Conservation (phyloP, 1,140 invertebrate species). For the Ruditapes philippinarum region DNA sequence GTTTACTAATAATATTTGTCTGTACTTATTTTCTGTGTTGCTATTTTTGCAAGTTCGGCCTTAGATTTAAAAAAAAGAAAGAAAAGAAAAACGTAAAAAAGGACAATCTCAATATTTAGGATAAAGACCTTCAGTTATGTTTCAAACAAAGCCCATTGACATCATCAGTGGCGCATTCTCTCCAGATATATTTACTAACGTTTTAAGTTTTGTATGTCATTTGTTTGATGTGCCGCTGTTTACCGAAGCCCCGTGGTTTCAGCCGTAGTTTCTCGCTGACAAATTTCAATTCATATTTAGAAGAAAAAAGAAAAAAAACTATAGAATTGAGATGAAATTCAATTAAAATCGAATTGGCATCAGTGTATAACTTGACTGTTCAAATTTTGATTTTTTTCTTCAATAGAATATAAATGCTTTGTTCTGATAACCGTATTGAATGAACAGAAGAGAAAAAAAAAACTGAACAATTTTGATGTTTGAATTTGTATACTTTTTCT, state of each 20-base stretch:
- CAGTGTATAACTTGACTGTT: too few species aligned
- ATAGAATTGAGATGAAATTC: not conserved
- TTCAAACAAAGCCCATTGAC: not conserved
- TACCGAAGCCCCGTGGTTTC: not conserved
- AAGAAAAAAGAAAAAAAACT: not conserved
- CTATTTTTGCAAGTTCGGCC: too few species aligned
- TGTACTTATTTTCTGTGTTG: too few species aligned
- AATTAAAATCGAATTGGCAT: not conserved
- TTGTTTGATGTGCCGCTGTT: not conserved
- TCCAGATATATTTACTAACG: not conserved
- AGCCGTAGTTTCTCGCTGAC: not conserved
- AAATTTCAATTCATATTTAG: not conserved
- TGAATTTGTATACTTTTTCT: too few species aligned
- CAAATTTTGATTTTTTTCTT: too few species aligned
- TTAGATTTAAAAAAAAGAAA: too few species aligned
- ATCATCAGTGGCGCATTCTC: not conserved
- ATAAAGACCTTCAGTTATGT: not conserved
- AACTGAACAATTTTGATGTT: too few species aligned
- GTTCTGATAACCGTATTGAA: too few species aligned
- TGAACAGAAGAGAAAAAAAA: too few species aligned
- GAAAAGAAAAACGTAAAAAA: too few species aligned
- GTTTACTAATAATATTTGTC: too few species aligned
- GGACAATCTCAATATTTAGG: not conserved
- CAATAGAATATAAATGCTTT: too few species aligned
- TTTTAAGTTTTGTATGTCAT: not conserved